Percentiles rank a stretch among this genome's conserved stretches.
These are phyloP conservation scores for Acanthaster planci DNA, from an alignment of 35 echinoderm and acorn worm genomes.

Conservation along the genomic window DNA sequence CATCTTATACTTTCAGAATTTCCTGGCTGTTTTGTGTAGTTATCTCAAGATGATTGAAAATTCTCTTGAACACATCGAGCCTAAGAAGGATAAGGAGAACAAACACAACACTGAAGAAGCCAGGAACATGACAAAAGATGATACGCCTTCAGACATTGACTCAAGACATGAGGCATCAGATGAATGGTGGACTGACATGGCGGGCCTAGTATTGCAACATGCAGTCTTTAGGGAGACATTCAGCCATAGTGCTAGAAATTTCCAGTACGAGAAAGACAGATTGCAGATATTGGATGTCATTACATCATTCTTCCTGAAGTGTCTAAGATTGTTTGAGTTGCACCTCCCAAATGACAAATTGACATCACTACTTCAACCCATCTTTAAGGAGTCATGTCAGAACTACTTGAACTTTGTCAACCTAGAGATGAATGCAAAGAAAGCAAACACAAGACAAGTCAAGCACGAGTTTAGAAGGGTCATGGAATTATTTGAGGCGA, in stretches of 20 bases:
- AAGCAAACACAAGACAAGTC: not conserved
- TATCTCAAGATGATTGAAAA: too few relatives aligned
- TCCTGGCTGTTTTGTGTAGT: too few relatives aligned
- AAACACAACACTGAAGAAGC: too few relatives aligned
- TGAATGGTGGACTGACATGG: slow-evolving; percentile 7
- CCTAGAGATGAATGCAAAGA: not conserved
- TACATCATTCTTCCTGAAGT: not conserved
- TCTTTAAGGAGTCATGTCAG: not conserved
- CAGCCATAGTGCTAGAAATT: not conserved
- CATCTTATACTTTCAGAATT: too few relatives aligned
- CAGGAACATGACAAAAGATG: too few relatives aligned
- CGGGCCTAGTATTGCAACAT: not conserved
- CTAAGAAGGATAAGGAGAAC: too few relatives aligned
- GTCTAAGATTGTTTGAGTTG: not conserved
- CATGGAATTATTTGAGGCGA: slow-evolving; percentile 12
- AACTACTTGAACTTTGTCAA: slow-evolving; percentile 1
- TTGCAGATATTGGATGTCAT: not conserved
- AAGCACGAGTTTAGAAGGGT: not conserved
- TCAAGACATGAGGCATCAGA: too few relatives aligned
- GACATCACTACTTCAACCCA: not conserved
- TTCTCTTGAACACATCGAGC: too few relatives aligned
- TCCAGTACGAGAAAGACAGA: not conserved
- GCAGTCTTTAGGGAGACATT: not conserved
- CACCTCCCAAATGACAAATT: not conserved
- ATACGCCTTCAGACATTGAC: too few relatives aligned